Evolutionary conservation across 2,888 invertebrate genomes (phyloP), one percentile per base, ranked within the genome.

Genomic region (Drosophila merina): DNA sequence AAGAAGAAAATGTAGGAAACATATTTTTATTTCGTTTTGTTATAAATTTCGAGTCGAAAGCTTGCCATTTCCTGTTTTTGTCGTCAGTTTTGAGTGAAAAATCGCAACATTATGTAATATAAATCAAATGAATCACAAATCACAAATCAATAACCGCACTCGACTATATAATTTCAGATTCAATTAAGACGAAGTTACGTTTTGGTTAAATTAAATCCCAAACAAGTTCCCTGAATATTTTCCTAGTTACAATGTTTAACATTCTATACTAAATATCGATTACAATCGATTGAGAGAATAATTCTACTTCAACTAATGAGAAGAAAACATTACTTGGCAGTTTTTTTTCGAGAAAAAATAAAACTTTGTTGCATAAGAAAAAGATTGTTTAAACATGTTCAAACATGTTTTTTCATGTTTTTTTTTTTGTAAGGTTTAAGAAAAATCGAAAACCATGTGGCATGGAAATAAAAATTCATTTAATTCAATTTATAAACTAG

Each of bases 401-500:
- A 28, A 28, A 28, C 9, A 33, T 33, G 31, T 3, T 33, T 33
- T 33, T 9, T 30, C 6, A 3, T 28, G n/a, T 51, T 31, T 33
- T 58, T 31, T 40, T 57, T 40, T 57, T 31, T 5, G n/a, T n/a
- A 28, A 59, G 28, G 38, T 45, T 30, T 33, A 57, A 57, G n/a
- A 14, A 14, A 14, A 14, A 14, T 14, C 14, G 14, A 14, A 20
- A 20, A 20, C 20, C 50, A 40, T 60, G 58, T 58, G 52, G 48
- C 66, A 42, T 66, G 62, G 49, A 76, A 75, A 72, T 62, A 57
- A 26, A 33, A 50, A 71, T 75, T 77, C 75, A 72, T 68, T 82
- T 86, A 64, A 83, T 83, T 83, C 63, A 86, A 81, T 86, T 82
- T 79, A 71, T 74, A 49, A 69, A 59, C 52, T 59, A 67, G 64